Conservation (phyloP, 2,113 vertebrate genomes). For the Pycnonotus jocosus region DNA sequence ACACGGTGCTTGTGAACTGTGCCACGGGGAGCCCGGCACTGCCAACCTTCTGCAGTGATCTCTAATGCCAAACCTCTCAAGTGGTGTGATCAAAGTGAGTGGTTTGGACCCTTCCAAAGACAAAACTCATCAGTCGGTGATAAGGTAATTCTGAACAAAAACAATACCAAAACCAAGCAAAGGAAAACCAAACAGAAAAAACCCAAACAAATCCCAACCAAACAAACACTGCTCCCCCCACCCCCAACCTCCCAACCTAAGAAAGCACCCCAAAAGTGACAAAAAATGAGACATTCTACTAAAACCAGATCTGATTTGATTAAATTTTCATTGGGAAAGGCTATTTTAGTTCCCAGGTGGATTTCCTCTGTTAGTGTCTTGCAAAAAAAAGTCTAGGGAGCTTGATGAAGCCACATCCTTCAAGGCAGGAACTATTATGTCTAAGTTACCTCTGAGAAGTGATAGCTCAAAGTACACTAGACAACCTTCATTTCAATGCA, state of each 20-base stretch:
- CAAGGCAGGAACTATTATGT: neutral
- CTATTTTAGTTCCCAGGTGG: neutral
- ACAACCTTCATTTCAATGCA: neutral
- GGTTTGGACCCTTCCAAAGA: neutral
- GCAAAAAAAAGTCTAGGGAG: neutral
- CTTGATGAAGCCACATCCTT: neutral
- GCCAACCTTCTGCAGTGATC: neutral
- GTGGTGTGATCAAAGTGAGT: neutral
- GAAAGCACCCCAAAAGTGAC: neutral
- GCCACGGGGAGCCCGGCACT: accelerated
- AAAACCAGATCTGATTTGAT: neutral
- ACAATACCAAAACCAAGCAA: accelerated
- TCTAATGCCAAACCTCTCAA: neutral
- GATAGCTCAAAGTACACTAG: neutral
- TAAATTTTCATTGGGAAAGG: neutral
- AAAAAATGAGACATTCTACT: neutral
- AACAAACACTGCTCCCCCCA: neutral
- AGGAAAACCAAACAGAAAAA: too few species aligned
- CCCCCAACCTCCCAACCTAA: too few species aligned
- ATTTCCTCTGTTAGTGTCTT: neutral
- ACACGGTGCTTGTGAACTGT: accelerated
- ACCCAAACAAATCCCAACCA: neutral
- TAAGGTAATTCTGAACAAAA: neutral
- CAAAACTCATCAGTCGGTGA: neutral
- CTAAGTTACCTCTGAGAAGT: neutral